These are phyloP conservation scores for Onychostoma macrolepis DNA, from an alignment of 2,113 vertebrate genomes.

Conservation along the genomic window DNA sequence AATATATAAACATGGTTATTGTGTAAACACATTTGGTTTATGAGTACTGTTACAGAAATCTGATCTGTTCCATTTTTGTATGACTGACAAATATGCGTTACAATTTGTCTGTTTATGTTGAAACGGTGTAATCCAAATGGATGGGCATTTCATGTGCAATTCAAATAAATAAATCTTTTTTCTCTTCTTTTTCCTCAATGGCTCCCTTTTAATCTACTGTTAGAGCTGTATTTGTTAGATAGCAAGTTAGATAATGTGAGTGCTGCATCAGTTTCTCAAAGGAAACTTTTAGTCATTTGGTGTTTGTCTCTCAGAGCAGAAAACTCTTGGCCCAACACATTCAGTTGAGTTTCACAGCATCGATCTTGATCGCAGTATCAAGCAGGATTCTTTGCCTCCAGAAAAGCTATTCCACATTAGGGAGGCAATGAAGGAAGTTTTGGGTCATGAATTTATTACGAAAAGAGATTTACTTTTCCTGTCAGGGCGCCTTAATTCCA, in stretches of 20 bases:
- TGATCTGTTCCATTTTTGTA: background rate
- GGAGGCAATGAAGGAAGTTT: slow-evolving; percentile 1
- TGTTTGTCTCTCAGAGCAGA: background rate
- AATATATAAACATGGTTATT: background rate
- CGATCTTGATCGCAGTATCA: background rate
- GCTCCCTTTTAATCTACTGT: background rate
- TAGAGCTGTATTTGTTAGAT: background rate
- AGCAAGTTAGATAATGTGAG: background rate
- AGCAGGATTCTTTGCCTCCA: background rate
- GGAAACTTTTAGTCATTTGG: slow-evolving; percentile 14
- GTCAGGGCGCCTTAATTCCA: background rate
- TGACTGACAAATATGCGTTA: too few species aligned
- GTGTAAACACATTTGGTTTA: background rate
- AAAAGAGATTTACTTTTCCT: background rate
- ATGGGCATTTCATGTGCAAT: too few species aligned
- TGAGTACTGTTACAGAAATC: too few species aligned
- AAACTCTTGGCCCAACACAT: background rate
- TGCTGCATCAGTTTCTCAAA: background rate
- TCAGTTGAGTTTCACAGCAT: background rate
- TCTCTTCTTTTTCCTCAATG: background rate
- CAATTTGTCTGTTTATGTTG: background rate
- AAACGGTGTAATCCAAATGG: background rate
- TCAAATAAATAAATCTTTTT: too few species aligned
- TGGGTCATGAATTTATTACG: background rate
- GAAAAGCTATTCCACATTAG: background rate